Percentiles rank a stretch among this genome's conserved stretches.
phyloP scores from a whole-genome alignment of 1,140 invertebrate species.

The Amyelois transitella region DNA sequence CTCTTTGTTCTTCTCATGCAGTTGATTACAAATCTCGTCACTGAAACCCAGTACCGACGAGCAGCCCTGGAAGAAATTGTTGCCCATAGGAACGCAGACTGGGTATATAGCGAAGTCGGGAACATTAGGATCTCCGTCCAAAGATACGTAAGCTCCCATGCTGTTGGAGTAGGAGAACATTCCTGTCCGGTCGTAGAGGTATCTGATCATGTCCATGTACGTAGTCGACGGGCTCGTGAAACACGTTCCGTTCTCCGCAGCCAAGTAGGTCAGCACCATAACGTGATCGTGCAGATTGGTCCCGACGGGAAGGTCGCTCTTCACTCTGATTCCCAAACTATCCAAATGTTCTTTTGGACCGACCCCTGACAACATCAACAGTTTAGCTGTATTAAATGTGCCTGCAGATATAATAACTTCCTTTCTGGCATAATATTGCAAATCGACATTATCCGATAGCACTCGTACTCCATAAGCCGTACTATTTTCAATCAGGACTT shows the following conservation, averaged over 20 bases:
- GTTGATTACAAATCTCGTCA: conserved; percentile 30
- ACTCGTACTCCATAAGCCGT: conserved; percentile 53
- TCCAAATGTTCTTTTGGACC: conserved; percentile 58
- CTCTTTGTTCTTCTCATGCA: conserved; percentile 26
- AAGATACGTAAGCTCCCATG: conserved; percentile 40
- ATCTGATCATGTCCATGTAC: conserved; percentile 41
- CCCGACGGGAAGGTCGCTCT: conserved; percentile 81
- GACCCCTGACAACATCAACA: conserved; percentile 64
- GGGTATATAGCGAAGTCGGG: conserved; percentile 57
- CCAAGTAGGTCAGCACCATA: conserved; percentile 76
- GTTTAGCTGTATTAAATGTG: conserved; percentile 74
- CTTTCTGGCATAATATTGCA: conserved; percentile 49
- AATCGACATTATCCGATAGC: conserved; percentile 28
- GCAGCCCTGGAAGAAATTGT: conserved; percentile 25
- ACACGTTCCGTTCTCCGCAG: conserved; percentile 48
- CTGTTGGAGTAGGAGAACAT: conserved; percentile 26
- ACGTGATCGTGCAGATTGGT: conserved; percentile 83
- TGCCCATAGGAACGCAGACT: conserved; percentile 27
- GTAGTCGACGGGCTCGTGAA: conserved; percentile 6
- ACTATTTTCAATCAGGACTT: conserved; percentile 52
- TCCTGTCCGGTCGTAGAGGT: conserved; percentile 46
- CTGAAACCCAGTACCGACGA: conserved; percentile 35
- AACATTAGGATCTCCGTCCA: conserved; percentile 20
- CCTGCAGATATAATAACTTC: conserved; percentile 76
- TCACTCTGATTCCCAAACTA: conserved; percentile 63